Evolutionary conservation across 1,140 invertebrate genomes (phyloP), one percentile per base, ranked within the genome.

Genomic region (Chymomyza costata): DNA sequence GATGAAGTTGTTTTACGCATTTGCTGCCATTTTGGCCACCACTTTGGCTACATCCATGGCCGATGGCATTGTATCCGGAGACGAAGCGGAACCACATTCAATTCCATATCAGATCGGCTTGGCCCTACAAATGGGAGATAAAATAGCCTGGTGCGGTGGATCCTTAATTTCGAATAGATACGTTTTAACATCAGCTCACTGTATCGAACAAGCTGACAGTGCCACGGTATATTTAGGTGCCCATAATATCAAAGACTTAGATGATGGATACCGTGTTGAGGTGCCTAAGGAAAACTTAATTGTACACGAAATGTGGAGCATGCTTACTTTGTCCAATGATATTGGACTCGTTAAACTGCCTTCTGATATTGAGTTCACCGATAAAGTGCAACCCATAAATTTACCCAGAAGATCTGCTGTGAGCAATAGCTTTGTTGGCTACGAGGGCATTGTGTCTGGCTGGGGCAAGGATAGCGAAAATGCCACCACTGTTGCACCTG

Each of bases 181-280:
- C 52, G 57, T 78, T 19, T 14, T 76, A 7, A 78, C 71, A 0
- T 70, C 70, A 2, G 71, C 70, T 0, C 71, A 78, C 25, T 78
- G 70, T 48, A 28, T 61, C 37, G 53, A 66, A 10, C 39, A 17
- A 0, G 67, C 57, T 1, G 55, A 59, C 8, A 13, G 32, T 0
- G 53, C 54, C 1, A 55, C 28, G 0, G 52, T 63, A 5, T 56
- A 59, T 34, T 15, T 70, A 48, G 60, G 66, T 0, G 62, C 56
- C 17, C 52, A 46, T 3, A 55, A 67, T 15, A 59, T 64, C 6
- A 50, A 34, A 7, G 19, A 68, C 38, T 1, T 59, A 52, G 0
- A 60, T 53, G 39, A 14, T 7, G 5, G 65, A 2, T 43, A 51
- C 11, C 0, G 11, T 0, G 58, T 63, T 14, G 11, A 14, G n/a